Conservation (phyloP, 2,113 vertebrate species). For the Gobiocypris rarus region DNA sequence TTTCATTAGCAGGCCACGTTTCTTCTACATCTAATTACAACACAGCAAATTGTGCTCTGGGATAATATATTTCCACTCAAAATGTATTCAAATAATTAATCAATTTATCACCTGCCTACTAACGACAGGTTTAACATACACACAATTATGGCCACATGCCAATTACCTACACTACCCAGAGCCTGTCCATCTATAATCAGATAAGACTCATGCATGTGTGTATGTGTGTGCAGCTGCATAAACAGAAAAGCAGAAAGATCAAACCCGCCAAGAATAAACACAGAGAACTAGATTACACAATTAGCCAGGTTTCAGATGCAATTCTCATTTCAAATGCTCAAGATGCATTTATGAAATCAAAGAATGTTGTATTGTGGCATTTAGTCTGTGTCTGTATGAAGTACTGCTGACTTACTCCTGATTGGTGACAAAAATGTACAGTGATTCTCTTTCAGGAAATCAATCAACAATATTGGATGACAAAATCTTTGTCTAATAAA, state of each 20-base stretch:
- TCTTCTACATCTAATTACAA: conserved; percentile 6
- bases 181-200: not conserved
- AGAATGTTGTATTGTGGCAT: not conserved
- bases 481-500: no score
- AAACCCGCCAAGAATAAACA: not conserved
- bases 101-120: conserved; percentile 37
- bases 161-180: conserved; percentile 6
- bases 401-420: not conserved
- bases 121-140: conserved; percentile 3
- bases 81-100: conserved; percentile 22
- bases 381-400: not conserved
- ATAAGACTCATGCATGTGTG: not conserved
- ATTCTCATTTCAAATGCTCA: not conserved
- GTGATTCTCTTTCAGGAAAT: no score
- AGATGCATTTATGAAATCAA: not conserved
- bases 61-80: conserved; percentile 35
- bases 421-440: not conserved
- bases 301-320: not conserved
- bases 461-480: no score
- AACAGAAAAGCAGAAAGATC: conserved; percentile 9
- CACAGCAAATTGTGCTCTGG: conserved; percentile 6
- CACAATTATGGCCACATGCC: conserved; percentile 18
- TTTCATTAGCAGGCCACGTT: conserved; percentile 27
- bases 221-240: conserved; percentile 21
- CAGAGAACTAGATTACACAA: not conserved